Base-by-base conservation (phyloP, 2,113 vertebrate genomes). In the Jacana jacana region DNA sequence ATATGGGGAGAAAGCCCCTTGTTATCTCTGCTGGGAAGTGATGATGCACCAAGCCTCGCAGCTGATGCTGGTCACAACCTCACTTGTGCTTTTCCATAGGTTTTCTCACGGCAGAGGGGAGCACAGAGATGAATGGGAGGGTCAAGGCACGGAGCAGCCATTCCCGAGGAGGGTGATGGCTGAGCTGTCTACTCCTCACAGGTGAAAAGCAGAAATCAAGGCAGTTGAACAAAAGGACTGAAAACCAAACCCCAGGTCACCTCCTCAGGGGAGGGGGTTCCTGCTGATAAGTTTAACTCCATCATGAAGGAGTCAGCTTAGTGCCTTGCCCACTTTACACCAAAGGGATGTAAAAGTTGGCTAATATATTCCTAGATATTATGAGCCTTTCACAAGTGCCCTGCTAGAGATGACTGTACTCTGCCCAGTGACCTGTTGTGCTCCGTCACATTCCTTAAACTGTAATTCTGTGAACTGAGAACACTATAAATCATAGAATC, bases 141-240 rank as follows among this genome's bases (percentile, higher is more conserved):
- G 24, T 57, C 22, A 11, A 33, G 40, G 15, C 13, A 27, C 1
- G 51, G 49, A 86, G 68, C 30, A 61, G n/a, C 27, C 2, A 0
- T 17, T 54, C 61, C 33, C 0, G 0, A 93, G 55, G n/a, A 65
- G 24, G 13, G 31, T 0, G 1, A 19, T 11, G 71, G 27, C 22
- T 49, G 65, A 87, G 55, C 6, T 81, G 37, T 33, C 73, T 87
- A 24, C 31, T 91, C 13, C 35, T 81, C 46, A 23, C 51, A 60
- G 80, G 78, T 89, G 81, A 68, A 76, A 68, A 64, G 39, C 25
- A 78, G 71, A 72, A 93, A 80, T 44, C 60, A 76, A 89, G 37
- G 44, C 58, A 88, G 71, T 2, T 17, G 25, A 68, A 78, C 22
- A 82, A 81, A 82, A 77, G 12, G 58, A 88, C 40, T 57, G 4